Evolutionary conservation across 2,113 vertebrate species (phyloP).

Genomic region (Sturnira hondurensis): DNA sequence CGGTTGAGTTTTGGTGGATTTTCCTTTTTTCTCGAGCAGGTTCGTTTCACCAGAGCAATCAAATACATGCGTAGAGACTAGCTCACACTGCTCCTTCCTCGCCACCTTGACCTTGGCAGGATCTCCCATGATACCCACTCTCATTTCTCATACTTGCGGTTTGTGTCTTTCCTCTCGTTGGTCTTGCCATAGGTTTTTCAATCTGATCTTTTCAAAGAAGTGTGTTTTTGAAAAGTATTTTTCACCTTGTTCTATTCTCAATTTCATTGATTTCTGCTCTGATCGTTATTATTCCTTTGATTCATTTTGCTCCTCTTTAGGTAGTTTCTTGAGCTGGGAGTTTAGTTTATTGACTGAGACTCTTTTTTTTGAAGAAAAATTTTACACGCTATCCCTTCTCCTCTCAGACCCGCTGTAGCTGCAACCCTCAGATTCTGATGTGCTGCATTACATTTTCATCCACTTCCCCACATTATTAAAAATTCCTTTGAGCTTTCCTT

Average conservation of each 20-base stretch:
- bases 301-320: not conserved
- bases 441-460: not conserved
- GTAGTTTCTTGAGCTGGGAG: not conserved
- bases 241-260: not conserved
- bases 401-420: not conserved
- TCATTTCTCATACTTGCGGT: not conserved
- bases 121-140: fast-evolving
- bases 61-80: not conserved
- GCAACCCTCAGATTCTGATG: not conserved
- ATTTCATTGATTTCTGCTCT: not conserved
- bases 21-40: not conserved
- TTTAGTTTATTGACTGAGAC: not conserved
- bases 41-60: too few species aligned
- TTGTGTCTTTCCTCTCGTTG: not conserved
- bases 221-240: not conserved
- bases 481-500: not conserved
- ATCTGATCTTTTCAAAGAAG: not conserved
- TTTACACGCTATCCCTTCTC: too few species aligned
- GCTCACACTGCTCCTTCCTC: too few species aligned
- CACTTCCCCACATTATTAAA: not conserved
- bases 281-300: not conserved
- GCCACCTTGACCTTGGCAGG: not conserved
- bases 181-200: not conserved
- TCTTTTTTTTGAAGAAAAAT: not conserved
- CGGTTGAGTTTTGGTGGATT: not conserved